phyloP scores from a whole-genome alignment of 1,140 invertebrate genomes.

The Lepidurus packardi region DNA sequence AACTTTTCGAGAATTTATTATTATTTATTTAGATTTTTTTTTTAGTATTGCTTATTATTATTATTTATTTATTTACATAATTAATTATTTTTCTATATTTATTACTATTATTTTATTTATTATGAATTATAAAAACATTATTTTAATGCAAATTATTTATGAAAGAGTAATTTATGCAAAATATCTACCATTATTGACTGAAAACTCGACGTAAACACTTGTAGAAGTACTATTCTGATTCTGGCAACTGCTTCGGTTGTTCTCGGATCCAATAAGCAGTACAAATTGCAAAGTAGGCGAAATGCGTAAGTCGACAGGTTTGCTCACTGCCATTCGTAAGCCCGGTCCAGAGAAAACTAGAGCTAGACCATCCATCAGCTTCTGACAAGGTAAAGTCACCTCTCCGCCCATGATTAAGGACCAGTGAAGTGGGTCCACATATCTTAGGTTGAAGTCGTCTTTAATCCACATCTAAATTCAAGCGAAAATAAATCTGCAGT shows the following conservation, averaged over 20 bases:
- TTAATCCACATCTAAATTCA: slow-evolving; percentile 38
- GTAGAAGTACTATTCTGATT: not conserved
- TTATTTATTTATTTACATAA: no score
- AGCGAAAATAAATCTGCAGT: slow-evolving; percentile 11
- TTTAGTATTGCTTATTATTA: no score
- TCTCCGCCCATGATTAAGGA: slow-evolving; percentile 42
- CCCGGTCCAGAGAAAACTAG: slow-evolving; percentile 44
- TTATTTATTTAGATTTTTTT: no score
- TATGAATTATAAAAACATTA: no score
- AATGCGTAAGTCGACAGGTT: slow-evolving; percentile 44
- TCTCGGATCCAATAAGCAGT: slow-evolving; percentile 32
- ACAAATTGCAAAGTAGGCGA: slow-evolving; percentile 41
- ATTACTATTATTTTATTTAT: no score
- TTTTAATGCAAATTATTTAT: no score
- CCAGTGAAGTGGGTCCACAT: slow-evolving; percentile 42
- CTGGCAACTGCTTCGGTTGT: slow-evolving; percentile 16
- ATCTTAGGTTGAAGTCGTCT: slow-evolving; percentile 42
- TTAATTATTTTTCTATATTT: no score
- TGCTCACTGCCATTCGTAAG: slow-evolving; percentile 41
- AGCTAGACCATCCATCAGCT: slow-evolving; percentile 42
- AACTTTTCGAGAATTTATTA: not conserved
- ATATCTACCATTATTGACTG: not conserved
- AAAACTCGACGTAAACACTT: not conserved
- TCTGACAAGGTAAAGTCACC: slow-evolving; percentile 40
- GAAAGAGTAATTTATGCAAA: no score